Evolutionary conservation across 2,113 vertebrate genomes (phyloP).

Genomic region (Dasyurus viverrinus): DNA sequence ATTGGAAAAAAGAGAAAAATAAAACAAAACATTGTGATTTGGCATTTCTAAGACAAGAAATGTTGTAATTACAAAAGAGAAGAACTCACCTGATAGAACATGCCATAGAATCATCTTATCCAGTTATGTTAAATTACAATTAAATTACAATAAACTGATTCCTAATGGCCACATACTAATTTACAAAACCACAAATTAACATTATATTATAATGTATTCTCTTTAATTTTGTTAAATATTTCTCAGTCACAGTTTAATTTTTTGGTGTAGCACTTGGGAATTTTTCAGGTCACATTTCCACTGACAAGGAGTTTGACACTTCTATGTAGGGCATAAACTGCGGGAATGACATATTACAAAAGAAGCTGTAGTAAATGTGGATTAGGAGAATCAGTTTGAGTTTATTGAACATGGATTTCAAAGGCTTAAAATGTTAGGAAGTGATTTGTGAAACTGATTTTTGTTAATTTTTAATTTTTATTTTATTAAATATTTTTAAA

Average conservation of each 20-base stretch:
- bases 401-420: not conserved
- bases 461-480: not conserved
- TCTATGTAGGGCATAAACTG: not conserved
- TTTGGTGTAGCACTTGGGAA: not conserved
- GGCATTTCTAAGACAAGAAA: not conserved
- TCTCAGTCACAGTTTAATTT: not conserved
- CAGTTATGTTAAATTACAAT: not conserved
- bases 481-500: not conserved
- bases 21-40: too few relatives aligned
- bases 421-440: not conserved
- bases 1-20: too few relatives aligned
- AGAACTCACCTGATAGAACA: not conserved
- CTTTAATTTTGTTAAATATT: not conserved
- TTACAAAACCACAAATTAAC: not conserved
- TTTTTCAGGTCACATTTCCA: not conserved
- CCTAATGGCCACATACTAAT: not conserved
- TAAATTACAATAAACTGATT: not conserved
- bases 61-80: not conserved
- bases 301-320: not conserved
- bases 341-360: not conserved
- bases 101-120: not conserved
- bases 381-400: not conserved
- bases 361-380: not conserved
- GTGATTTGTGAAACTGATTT: not conserved
- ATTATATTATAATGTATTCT: not conserved